phyloP scores from a whole-genome alignment of 23 tunicate species.

The Botrylloides violaceus region DNA sequence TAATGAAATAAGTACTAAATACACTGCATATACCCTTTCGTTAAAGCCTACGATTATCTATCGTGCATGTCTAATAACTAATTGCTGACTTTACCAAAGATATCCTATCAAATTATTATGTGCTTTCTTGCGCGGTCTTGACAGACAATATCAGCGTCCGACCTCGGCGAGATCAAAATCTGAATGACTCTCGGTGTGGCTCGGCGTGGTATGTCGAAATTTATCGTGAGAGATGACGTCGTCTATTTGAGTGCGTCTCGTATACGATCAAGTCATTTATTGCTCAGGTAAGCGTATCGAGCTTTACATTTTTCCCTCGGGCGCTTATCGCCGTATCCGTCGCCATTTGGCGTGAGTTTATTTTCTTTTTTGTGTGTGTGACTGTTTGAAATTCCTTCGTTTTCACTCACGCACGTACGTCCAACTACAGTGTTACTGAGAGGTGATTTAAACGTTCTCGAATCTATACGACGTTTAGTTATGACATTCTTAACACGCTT shows the following conservation, averaged over 20 bases:
- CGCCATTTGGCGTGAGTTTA: slow-evolving; percentile 2
- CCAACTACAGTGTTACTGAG: not conserved
- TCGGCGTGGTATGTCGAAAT: slow-evolving; percentile 20
- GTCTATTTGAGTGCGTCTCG: not conserved
- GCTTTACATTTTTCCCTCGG: not conserved
- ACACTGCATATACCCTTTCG: too few species aligned
- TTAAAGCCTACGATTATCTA: too few species aligned
- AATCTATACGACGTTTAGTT: not conserved
- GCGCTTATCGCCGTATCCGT: slow-evolving; percentile 1
- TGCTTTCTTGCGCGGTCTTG: too few species aligned
- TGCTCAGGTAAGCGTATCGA: slow-evolving; percentile 1
- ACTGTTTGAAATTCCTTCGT: not conserved
- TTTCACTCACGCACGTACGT: not conserved
- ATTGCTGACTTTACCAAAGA: too few species aligned
- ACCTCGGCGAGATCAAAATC: not conserved
- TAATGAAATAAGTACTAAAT: too few species aligned
- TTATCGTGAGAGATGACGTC: slow-evolving; percentile 12
- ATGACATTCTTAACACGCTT: not conserved
- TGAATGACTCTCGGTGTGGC: not conserved
- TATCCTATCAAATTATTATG: too few species aligned
- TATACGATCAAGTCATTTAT: too few species aligned
- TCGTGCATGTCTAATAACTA: too few species aligned
- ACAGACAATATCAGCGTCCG: too few species aligned
- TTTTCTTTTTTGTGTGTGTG: not conserved
- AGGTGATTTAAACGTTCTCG: not conserved